phyloP scores from a whole-genome alignment of 2,113 vertebrate species.

The Pseudorhombus dupliciocellatus region DNA sequence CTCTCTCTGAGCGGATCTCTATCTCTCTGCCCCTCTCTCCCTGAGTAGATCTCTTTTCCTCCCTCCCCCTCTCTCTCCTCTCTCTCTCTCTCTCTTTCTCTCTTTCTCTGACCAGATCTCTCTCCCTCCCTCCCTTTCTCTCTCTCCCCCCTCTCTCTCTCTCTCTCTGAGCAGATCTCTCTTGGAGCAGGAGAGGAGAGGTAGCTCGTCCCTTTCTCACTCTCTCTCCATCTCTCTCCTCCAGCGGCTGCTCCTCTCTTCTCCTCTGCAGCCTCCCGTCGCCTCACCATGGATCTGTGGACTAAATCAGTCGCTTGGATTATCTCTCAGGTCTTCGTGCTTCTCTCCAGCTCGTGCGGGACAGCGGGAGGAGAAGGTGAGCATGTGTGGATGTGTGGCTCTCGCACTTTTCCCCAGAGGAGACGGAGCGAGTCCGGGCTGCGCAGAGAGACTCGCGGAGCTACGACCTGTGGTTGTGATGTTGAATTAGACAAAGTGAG shows the following conservation, averaged over 20 bases:
- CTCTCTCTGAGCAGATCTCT: conserved; percentile 35
- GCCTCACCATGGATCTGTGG: conserved; percentile 60
- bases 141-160: background rate
- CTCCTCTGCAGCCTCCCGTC: conserved; percentile 28
- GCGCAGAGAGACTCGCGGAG: conserved; percentile 4
- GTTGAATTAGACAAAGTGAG: background rate
- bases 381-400: conserved; percentile 16
- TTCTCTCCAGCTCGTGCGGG: conserved; percentile 50
- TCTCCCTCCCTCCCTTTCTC: background rate
- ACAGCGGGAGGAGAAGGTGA: conserved; percentile 67
- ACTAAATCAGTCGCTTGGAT: conserved; percentile 50
- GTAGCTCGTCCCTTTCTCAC: conserved; percentile 17
- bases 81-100: background rate
- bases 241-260: conserved; percentile 2
- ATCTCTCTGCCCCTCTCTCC: no score
- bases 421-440: conserved; percentile 20
- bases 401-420: conserved; percentile 19
- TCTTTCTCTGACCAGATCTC: no score
- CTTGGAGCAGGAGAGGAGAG: conserved; percentile 56
- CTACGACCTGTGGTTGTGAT: background rate
- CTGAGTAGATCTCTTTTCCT: no score
- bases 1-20: no score
- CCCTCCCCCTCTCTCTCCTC: no score
- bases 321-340: conserved; percentile 46
- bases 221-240: conserved; percentile 10